Base-by-base conservation (phyloP, 2,797 vertebrate species). In the Brachyalestes nurse region DNA sequence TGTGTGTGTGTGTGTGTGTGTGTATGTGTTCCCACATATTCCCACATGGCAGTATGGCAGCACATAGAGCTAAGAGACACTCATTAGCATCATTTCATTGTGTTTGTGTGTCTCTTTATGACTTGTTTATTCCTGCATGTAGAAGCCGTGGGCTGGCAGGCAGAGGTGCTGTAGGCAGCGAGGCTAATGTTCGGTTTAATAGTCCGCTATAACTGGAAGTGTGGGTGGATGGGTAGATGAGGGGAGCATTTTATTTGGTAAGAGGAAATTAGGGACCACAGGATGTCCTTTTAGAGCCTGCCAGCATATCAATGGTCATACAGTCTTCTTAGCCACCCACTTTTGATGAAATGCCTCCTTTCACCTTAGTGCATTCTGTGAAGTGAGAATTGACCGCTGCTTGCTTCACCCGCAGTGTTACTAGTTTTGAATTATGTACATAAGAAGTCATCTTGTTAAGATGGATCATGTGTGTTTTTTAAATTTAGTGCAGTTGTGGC, bases 221-320 rank as follows among this genome's bases (percentile, higher is more conserved):
- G 82, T 79, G 85, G 86, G 83, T 51, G 88, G 88, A 82, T 28
- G 84, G 79, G 78, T 85, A 83, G 17, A 83, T 13, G 88, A 88
- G 83, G 79, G 85, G 86, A 82, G 76, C 82, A 84, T 85, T 90
- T 90, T 89, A 62, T 5, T 34, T 74, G 77, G 84, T 80, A 87
- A 91, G 90, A 88, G 90, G 90, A 91, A 90, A 85, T 78, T 38
- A 19, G 23, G 84, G 87, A 80, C 84, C 74, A 6, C 66, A 85
- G 79, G 77, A 75, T 84, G 77, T 85, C 83, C 75, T 66, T 60
- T 65, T 57, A 80, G 82, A 84, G 62, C 69, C 77, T 45, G 77
- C 76, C 85, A 84, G 87, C 83, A 71, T 89, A 85, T 61, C 82
- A 88, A 78, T 88, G 90, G 90, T 90, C 83, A 34, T 79, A 34